These are phyloP conservation scores for Acestrorhynchus altus DNA, from an alignment of 2,797 vertebrate genomes.

Conservation along the genomic window DNA sequence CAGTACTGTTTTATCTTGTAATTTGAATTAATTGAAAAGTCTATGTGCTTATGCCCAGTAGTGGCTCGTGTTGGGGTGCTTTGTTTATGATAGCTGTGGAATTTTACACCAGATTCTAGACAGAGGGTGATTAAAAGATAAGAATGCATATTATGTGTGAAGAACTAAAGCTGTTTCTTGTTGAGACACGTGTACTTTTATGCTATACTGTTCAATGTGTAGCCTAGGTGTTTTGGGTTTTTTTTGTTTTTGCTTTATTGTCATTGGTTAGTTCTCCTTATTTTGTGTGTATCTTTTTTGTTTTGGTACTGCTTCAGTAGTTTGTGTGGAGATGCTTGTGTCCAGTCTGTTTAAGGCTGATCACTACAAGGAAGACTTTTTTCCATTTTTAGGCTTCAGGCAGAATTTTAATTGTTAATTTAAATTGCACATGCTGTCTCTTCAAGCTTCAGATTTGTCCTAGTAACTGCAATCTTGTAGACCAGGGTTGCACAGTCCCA, in stretches of 20 bases:
- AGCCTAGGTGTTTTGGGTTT: conserved; percentile 45
- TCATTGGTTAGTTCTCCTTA: conserved; percentile 31
- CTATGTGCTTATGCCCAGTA: conserved; percentile 37
- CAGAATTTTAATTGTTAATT: not conserved
- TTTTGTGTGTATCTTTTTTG: not conserved
- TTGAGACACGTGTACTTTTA: conserved; percentile 49
- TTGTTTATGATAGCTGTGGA: conserved; percentile 43
- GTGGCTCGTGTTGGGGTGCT: conserved; percentile 34
- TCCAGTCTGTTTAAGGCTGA: not conserved
- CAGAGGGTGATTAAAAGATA: conserved; percentile 17
- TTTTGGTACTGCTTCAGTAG: conserved; percentile 8
- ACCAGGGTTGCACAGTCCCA: not conserved
- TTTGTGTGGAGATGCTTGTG: conserved; percentile 1
- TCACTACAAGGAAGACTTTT: not conserved
- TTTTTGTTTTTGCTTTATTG: conserved; percentile 40
- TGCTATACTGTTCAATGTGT: conserved; percentile 47
- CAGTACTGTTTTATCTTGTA: conserved; percentile 47
- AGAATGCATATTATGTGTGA: conserved; percentile 26
- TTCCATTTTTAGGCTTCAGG: not conserved
- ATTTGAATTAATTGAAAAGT: conserved; percentile 38
- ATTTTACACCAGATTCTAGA: conserved; percentile 30
- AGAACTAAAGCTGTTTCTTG: conserved; percentile 25
- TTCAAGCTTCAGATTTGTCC: conserved; percentile 6
- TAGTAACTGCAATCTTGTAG: conserved; percentile 2
- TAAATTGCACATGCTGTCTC: not conserved